Conservation (phyloP, 2,888 invertebrate genomes). For the Camptogramma bilineatum region DNA sequence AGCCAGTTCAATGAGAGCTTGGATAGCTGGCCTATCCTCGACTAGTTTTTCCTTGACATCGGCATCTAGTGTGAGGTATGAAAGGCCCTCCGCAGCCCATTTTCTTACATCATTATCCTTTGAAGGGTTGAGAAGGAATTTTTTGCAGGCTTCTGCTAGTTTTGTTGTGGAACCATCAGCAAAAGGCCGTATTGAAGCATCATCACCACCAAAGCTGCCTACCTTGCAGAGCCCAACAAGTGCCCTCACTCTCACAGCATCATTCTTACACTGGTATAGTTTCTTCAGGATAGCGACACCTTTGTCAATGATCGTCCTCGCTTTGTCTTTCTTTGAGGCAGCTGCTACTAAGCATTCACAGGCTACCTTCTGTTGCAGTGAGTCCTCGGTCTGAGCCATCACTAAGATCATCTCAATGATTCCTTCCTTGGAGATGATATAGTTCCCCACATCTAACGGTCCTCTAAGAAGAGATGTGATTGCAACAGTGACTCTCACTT, state of each 20-base stretch:
- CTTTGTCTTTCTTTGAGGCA: slow-evolving; percentile 98
- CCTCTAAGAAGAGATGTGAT: slow-evolving; percentile 96
- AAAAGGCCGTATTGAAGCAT: slow-evolving; percentile 97
- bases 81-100: slow-evolving; percentile 98
- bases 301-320: slow-evolving; percentile 93
- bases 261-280: slow-evolving; percentile 95
- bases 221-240: slow-evolving; percentile 98
- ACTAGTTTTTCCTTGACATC: slow-evolving; percentile 99
- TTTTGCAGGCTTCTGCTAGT: slow-evolving; percentile 96
- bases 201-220: slow-evolving; percentile 97
- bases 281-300: slow-evolving; percentile 97
- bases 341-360: slow-evolving; percentile 99
- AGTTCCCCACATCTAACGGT: slow-evolving; percentile 96
- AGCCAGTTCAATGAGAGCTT: slow-evolving; percentile 95
- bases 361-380: slow-evolving; percentile 95
- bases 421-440: slow-evolving; percentile 92
- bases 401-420: slow-evolving; percentile 98
- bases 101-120: slow-evolving; percentile 95
- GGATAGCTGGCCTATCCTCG: slow-evolving; percentile 92
- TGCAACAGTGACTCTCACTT: slow-evolving; percentile 94
- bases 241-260: slow-evolving; percentile 95
- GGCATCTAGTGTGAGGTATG: slow-evolving; percentile 98
- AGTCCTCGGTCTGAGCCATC: slow-evolving; percentile 97
- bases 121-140: slow-evolving; percentile 94
- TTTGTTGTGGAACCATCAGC: slow-evolving; percentile 97